Evolutionary conservation across 2,797 vertebrate genomes (phyloP), one percentile per base, ranked within the genome.

Genomic region (Acanthis flammea): DNA sequence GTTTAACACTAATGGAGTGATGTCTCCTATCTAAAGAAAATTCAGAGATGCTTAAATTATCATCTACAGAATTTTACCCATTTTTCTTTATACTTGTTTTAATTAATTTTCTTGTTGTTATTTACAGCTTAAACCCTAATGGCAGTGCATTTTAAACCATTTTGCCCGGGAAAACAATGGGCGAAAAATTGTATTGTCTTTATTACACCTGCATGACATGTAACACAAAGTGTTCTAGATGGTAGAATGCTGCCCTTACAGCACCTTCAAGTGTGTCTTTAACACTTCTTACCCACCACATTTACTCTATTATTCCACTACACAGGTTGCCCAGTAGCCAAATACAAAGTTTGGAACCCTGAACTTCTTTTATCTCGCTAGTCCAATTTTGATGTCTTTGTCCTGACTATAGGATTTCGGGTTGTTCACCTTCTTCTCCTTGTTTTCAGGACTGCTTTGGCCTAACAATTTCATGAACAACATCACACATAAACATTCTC

Each of bases 1-100:
- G 12, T 58, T 62, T 67, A 47, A 62, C 0, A 0, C 1, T 41
- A 9, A 23, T 3, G 45, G 2, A 62, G 4, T 60, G 14, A 37
- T 19, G 5, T 39, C 11, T 39, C 7, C 25, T n/a, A 6, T 12
- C 12, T 65, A 78, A 88, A 76, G 42, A 63, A 79, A 72, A 76
- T 39, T 42, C 28, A 65, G 27, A 55, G 10, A 33, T 65, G 16
- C 3, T 37, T 61, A 7, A 13, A 48, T 48, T 44, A 19, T 41
- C 31, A 84, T 10, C 21, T 78, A 51, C 33, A 74, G 31, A 91
- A 62, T 19, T 63, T 44, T 28, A 55, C 33, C 6, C 2, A 27
- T 60, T 91, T 81, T 62, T 7, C 15, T 63, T 85, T 58, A 27
- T 21, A 31, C 6, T 19, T 6, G 9, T 61, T 80, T 11, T 31